Evolutionary conservation across 2,888 invertebrate species (phyloP), one percentile per base, ranked within the genome.

Genomic region (Tetropium fuscum): DNA sequence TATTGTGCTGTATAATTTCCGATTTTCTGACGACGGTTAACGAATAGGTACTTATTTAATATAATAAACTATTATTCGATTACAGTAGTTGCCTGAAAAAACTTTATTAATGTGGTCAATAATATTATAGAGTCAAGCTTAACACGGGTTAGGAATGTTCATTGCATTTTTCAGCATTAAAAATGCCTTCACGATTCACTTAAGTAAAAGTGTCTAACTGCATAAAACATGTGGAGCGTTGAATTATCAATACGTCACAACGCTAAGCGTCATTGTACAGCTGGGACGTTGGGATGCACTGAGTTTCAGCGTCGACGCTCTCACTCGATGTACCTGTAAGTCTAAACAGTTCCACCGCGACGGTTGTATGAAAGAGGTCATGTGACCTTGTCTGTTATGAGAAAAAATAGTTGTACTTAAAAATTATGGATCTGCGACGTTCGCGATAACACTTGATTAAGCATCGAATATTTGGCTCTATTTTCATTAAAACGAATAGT

Each of bases 291-390:
- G 60, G 57, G 58, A 53, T 64, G 60, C 61, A 64, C 54, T 44
- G 49, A 53, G 25, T 49, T 36, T 38, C 58, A 56, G 70, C 63
- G 72, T 70, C 72, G 72, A 68, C 72, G 72, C 68, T 58, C 59
- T 60, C 58, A 58, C 32, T 55, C 57, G 51, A 57, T 65, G 63
- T 63, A 68, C 67, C 70, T 67, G 70, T 60, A 62, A 58, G 54
- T 48, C 55, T 55, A 38, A 53, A 47, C 72, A 72, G 72, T 72
- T 63, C 56, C 64, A 63, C 55, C 69, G 70, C 70, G 70, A 67
- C 70, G 68, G 60, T 66, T 43, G 59, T 18, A 34, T 58, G 54
- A 62, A 63, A 49, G 55, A 63, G 66, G 61, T 68, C 70, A 66
- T 61, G 60, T 65, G 64, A 69, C 61, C 58, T 41, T 43, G 45